Percentiles rank a stretch among this genome's conserved stretches.
phyloP scores from a whole-genome alignment of 1,140 invertebrate species.

The Hycleus phaleratus region DNA sequence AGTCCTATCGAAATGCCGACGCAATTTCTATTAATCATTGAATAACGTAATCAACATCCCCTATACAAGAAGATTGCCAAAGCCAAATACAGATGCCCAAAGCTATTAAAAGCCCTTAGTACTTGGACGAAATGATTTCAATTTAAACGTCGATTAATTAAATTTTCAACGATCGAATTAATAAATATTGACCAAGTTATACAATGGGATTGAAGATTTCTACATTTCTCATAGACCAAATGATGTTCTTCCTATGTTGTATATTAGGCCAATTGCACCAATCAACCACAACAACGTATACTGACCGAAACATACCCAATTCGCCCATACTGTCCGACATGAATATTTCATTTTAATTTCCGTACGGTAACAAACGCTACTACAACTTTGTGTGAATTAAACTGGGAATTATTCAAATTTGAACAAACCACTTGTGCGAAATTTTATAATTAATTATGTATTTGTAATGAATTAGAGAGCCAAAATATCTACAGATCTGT shows the following conservation, averaged over 20 bases:
- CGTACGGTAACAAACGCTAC: not conserved
- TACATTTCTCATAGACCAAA: too few species aligned
- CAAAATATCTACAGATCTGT: not conserved
- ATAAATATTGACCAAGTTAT: too few species aligned
- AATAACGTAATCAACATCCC: not conserved
- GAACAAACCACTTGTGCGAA: not conserved
- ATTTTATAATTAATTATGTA: not conserved
- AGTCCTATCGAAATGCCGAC: not conserved
- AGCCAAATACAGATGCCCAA: too few species aligned
- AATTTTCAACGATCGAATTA: too few species aligned
- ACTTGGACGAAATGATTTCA: too few species aligned
- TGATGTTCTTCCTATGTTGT: too few species aligned
- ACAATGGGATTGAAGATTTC: too few species aligned
- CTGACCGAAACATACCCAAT: too few species aligned
- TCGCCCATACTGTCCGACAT: not conserved
- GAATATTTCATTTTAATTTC: conserved; percentile 16
- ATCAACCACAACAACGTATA: too few species aligned
- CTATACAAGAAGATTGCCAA: not conserved
- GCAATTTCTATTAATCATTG: not conserved
- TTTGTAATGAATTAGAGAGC: not conserved
- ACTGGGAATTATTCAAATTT: conserved; percentile 13
- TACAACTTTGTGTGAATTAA: conserved; percentile 7
- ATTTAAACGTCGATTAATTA: too few species aligned
- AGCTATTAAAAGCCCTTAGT: too few species aligned
- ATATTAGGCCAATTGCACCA: too few species aligned